Evolutionary conservation across 2,797 vertebrate species (phyloP), one percentile per base, ranked within the genome.

Genomic region (Pangasius sanitwongsei): DNA sequence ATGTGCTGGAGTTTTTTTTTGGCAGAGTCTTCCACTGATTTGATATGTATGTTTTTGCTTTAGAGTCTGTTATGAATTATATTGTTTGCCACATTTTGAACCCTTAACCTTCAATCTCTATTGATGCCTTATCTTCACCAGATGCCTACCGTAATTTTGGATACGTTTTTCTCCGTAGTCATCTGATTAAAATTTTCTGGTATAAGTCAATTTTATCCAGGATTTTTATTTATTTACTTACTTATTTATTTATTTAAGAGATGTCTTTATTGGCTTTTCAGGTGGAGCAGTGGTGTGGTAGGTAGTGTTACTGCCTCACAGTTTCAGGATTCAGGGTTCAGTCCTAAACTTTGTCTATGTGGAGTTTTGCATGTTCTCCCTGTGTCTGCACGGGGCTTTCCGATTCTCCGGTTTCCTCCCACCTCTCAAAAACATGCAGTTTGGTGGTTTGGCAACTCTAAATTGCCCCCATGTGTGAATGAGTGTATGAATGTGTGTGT

Each of bases 71-170:
- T 61, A 41, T 15, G 41, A 50, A 50, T 84, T 67, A 67, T 84
- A 84, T 20, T 31, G 15, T 67, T 41, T 84, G 44, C 16, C 28
- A 69, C 83, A 50, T 84, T 84, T 84, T 67, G 63, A 18, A 12
- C 28, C 28, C 61, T 18, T 48, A 65, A 44, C 59, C 81, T 81
- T 57, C 31, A 57, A 57, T 23, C n/a, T 37, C 31, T 57, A 57
- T 34, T 57, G 2, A 80, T 81, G 18, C n/a, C 28, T 25, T 59
- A 31, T n/a, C 77, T 63, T 63, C 25, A 53, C 48, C 44, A 82
- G 34, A 82, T 41, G 34, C 37, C 34, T 63, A 34, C n/a, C 16
- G 0, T 57, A 23, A 37, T 34, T 31, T 31, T 50, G 25, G 12
- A 28, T 57, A 59, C 18, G 28, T 25, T n/a, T 77, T n/a, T 50